Percentiles rank a stretch among this genome's conserved stretches.
phyloP scores from a whole-genome alignment of 2,888 invertebrate species.

The Osmoderma eremita region DNA sequence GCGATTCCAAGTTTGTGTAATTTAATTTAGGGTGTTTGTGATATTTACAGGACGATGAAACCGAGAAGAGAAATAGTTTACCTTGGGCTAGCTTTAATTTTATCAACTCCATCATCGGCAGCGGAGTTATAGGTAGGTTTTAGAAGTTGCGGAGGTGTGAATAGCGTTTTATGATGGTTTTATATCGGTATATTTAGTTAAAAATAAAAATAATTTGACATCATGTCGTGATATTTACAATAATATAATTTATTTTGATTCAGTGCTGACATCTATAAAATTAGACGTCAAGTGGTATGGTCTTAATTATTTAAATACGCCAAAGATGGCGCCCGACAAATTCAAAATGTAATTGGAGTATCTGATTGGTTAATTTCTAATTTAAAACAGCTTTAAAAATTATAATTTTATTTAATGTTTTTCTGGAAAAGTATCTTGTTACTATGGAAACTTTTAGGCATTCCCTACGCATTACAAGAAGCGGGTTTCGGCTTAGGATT shows the following conservation, averaged over 20 bases:
- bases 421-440: not conserved
- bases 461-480: slow-evolving; percentile 83
- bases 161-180: not conserved
- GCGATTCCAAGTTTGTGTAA: too few species aligned
- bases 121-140: slow-evolving; percentile 81
- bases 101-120: slow-evolving; percentile 88
- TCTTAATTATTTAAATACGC: too few species aligned
- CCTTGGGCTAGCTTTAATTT: slow-evolving; percentile 86
- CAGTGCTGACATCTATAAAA: too few species aligned
- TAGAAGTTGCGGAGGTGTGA: not conserved
- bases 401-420: too few species aligned
- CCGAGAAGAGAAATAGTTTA: slow-evolving; percentile 73
- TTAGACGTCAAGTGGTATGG: too few species aligned
- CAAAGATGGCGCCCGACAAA: too few species aligned
- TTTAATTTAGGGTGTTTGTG: not conserved
- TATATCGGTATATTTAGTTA: not conserved
- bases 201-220: not conserved
- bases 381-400: not conserved
- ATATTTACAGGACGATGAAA: slow-evolving; percentile 63
- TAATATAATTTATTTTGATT: too few species aligned
- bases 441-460: slow-evolving; percentile 63
- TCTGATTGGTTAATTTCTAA: not conserved
- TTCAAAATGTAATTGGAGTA: too few species aligned
- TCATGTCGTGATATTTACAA: too few species aligned
- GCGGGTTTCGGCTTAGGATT: slow-evolving; percentile 84